These are phyloP conservation scores for Psix sp. DNA, from an alignment of 1,140 invertebrate genomes.

Conservation along the genomic window DNA sequence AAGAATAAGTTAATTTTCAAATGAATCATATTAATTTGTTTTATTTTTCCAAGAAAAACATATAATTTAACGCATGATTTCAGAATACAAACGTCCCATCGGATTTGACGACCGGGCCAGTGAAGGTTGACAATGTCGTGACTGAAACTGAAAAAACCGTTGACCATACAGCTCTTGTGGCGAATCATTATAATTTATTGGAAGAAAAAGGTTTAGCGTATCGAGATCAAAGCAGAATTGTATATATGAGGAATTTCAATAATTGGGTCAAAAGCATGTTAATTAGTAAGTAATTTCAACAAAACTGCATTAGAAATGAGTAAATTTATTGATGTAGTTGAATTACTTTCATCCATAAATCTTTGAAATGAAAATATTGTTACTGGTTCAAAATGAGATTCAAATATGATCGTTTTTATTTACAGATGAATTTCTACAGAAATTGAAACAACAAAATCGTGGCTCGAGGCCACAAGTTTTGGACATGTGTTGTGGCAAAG, in stretches of 20 bases:
- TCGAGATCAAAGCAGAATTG: slow-evolving; percentile 91
- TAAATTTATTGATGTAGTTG: not conserved
- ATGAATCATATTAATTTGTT: slow-evolving; percentile 2
- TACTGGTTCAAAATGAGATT: too few species aligned
- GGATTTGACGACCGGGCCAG: slow-evolving; percentile 58
- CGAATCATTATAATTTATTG: slow-evolving; percentile 90
- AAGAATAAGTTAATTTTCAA: slow-evolving; percentile 1
- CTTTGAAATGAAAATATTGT: too few species aligned
- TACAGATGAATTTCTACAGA: slow-evolving; percentile 81
- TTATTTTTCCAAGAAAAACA: not conserved
- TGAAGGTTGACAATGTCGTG: slow-evolving; percentile 18
- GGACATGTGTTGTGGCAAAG: slow-evolving; percentile 94
- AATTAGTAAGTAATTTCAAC: slow-evolving; percentile 80
- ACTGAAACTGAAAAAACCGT: slow-evolving; percentile 30
- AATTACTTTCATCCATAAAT: not conserved
- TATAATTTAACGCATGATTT: slow-evolving; percentile 15
- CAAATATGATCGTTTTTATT: slow-evolving; percentile 35
- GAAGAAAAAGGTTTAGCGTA: slow-evolving; percentile 88
- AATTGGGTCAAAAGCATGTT: slow-evolving; percentile 99
- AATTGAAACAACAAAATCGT: slow-evolving; percentile 80
- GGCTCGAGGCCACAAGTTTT: slow-evolving; percentile 80
- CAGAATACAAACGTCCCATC: slow-evolving; percentile 58
- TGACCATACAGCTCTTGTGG: slow-evolving; percentile 81
- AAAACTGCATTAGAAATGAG: too few species aligned
- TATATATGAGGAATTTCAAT: slow-evolving; percentile 97